These are phyloP conservation scores for Phalloptychus januarius DNA, from an alignment of 2,797 vertebrate genomes.

Conservation along the genomic window DNA sequence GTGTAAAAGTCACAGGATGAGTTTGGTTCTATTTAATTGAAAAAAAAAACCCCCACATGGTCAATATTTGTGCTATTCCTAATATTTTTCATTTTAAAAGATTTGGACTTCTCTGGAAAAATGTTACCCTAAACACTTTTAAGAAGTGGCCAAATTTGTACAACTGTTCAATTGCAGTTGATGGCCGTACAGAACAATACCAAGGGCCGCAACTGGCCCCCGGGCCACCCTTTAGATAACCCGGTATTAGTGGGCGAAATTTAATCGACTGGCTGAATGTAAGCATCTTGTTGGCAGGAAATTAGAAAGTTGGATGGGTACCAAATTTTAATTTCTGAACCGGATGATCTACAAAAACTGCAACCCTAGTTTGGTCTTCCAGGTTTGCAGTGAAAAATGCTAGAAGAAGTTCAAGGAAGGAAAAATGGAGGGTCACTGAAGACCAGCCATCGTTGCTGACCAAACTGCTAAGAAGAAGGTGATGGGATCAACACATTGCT, in stretches of 20 bases:
- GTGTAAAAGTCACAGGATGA: too few relatives aligned
- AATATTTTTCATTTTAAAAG: too few relatives aligned
- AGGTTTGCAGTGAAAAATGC: background rate
- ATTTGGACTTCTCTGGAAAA: too few relatives aligned
- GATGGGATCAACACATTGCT: background rate
- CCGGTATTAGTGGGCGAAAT: background rate
- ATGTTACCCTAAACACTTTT: too few relatives aligned
- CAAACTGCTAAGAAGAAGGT: background rate
- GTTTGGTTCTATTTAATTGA: too few relatives aligned
- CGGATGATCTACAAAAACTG: background rate
- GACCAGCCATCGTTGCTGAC: background rate
- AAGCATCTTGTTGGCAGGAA: background rate
- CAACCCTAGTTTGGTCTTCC: background rate
- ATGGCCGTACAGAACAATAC: too few relatives aligned
- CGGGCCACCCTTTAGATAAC: too few relatives aligned
- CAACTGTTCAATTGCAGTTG: too few relatives aligned
- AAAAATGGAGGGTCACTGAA: background rate
- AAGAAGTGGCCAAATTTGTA: too few relatives aligned
- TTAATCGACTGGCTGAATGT: background rate
- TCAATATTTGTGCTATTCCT: too few relatives aligned
- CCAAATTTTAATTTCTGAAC: background rate
- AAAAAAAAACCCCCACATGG: too few relatives aligned
- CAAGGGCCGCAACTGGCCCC: background rate
- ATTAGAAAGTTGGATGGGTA: background rate
- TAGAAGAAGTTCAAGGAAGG: background rate